Percentiles rank a stretch among this genome's conserved stretches.
Conservation (phyloP, 2,113 vertebrate genomes). For the Peromyscus maniculatus region DNA sequence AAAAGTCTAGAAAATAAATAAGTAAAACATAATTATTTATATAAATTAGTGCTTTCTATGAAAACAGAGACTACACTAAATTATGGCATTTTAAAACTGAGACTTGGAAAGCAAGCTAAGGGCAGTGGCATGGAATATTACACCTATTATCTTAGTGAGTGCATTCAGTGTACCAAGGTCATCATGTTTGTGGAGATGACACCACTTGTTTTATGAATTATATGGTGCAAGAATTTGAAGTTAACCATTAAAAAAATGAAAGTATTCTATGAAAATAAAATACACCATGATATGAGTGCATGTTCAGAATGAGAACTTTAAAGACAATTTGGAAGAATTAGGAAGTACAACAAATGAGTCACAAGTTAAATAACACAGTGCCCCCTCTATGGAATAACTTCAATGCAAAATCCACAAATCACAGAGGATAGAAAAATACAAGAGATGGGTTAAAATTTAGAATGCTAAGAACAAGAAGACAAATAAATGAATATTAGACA, state of each 20-base stretch:
- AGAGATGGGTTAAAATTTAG: not conserved
- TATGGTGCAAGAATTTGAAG: not conserved
- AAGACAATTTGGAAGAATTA: not conserved
- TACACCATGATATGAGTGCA: not conserved
- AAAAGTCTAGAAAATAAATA: not conserved
- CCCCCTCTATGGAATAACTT: not conserved
- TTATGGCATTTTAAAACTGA: not conserved
- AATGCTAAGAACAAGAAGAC: not conserved
- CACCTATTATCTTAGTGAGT: not conserved
- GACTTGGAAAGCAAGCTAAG: not conserved
- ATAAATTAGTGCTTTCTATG: not conserved
- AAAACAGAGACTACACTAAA: not conserved
- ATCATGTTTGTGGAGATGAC: not conserved
- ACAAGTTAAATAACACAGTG: not conserved
- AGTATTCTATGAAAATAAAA: not conserved
- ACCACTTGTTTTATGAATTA: not conserved
- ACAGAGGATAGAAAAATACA: not conserved
- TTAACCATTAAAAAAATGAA: not conserved
- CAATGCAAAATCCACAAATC: not conserved
- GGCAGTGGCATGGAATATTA: not conserved
- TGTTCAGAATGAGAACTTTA: not conserved
- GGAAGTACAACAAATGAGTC: not conserved
- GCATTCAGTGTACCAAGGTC: not conserved
- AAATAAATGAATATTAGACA: not conserved
- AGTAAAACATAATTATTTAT: not conserved